A percentile compares a stretch with the other conserved stretches of the same genome.
Evolutionary conservation across 2,797 vertebrate genomes (phyloP).

Genomic region (Danio choprae): DNA sequence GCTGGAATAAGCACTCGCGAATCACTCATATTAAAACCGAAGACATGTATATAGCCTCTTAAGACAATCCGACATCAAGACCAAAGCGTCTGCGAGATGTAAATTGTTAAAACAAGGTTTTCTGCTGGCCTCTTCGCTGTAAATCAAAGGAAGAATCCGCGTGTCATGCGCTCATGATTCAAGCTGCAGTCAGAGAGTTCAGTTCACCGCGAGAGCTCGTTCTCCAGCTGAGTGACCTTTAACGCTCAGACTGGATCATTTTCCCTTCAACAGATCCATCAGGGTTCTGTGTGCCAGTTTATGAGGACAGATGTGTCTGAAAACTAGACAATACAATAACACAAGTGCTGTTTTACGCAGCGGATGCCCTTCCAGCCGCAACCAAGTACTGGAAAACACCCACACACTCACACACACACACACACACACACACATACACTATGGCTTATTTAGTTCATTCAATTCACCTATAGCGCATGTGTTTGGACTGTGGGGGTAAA

Average conservation of each 20-base stretch:
- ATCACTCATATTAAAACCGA: not conserved
- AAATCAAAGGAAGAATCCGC: slow-evolving; percentile 18
- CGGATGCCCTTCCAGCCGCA: too few relatives aligned
- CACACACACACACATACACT: too few relatives aligned
- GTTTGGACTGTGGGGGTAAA: too few relatives aligned
- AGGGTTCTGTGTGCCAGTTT: slow-evolving; percentile 15
- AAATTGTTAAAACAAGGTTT: slow-evolving; percentile 4
- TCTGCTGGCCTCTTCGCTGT: not conserved
- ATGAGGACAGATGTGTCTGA: not conserved
- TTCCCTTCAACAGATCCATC: slow-evolving; percentile 52
- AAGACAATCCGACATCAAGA: not conserved
- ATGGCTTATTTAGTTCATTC: too few relatives aligned
- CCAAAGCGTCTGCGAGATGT: not conserved
- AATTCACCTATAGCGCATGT: too few relatives aligned
- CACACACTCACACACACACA: too few relatives aligned
- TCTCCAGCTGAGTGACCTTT: slow-evolving; percentile 60
- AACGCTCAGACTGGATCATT: slow-evolving; percentile 53
- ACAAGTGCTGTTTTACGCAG: not conserved
- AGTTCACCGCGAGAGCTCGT: slow-evolving; percentile 32
- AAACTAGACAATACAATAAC: not conserved
- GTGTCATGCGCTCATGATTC: slow-evolving; percentile 27
- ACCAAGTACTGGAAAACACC: too few relatives aligned
- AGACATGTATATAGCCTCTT: not conserved
- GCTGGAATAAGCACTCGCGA: not conserved
- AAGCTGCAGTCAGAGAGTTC: slow-evolving; percentile 37